Percentiles rank a stretch among this genome's conserved stretches.
phyloP scores from a whole-genome alignment of 2,888 invertebrate genomes.

The Axea sp. region DNA sequence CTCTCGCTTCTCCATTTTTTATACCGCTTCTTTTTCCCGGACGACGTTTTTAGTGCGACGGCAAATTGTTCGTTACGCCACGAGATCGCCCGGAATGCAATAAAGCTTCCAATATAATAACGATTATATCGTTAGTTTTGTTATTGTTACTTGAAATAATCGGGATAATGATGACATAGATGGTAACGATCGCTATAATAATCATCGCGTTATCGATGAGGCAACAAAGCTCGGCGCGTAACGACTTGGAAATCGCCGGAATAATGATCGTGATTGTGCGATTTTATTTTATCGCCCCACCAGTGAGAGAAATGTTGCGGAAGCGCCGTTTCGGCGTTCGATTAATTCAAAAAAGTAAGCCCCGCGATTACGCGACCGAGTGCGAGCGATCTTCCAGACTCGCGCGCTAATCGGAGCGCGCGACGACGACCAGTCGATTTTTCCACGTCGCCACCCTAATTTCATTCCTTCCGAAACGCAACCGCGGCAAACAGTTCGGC shows the following conservation, averaged over 20 bases:
- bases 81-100: slow-evolving; percentile 50
- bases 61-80: slow-evolving; percentile 61
- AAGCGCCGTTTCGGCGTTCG: slow-evolving; percentile 5
- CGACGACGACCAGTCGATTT: slow-evolving; percentile 41
- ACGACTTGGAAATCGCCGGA: slow-evolving; percentile 28
- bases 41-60: slow-evolving; percentile 55
- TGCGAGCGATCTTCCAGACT: slow-evolving; percentile 26
- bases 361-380: slow-evolving; percentile 16
- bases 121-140: slow-evolving; percentile 51
- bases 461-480: no score
- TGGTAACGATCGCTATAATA: slow-evolving; percentile 39
- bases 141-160: slow-evolving; percentile 47
- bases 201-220: slow-evolving; percentile 24
- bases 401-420: slow-evolving; percentile 31
- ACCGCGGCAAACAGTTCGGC: no score
- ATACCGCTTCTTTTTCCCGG: slow-evolving; percentile 56
- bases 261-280: slow-evolving; percentile 38
- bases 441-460: neutral
- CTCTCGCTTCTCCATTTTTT: slow-evolving; percentile 59
- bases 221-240: slow-evolving; percentile 25
- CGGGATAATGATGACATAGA: slow-evolving; percentile 34
- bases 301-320: slow-evolving; percentile 26
- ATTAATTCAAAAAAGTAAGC: slow-evolving; percentile 36
- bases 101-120: slow-evolving; percentile 44
- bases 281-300: slow-evolving; percentile 20